phyloP scores from a whole-genome alignment of 2,888 invertebrate species.

The Pomacea canaliculata region DNA sequence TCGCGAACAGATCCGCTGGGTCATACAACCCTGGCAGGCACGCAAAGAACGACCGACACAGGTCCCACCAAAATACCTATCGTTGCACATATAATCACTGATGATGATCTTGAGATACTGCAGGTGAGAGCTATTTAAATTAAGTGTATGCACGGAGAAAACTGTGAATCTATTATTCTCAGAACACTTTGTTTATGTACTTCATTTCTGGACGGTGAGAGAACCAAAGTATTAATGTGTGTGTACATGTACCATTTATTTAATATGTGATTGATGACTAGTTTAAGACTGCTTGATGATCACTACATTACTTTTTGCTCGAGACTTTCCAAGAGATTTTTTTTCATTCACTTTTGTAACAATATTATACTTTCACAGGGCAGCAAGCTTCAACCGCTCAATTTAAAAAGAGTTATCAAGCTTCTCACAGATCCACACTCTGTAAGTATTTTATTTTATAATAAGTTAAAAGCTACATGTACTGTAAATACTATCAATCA shows the following conservation, averaged over 20 bases:
- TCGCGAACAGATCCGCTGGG: slow-evolving; percentile 22
- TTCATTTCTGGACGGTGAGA: too few species aligned
- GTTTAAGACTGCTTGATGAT: too few species aligned
- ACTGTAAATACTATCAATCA: too few species aligned
- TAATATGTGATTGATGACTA: too few species aligned
- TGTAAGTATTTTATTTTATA: slow-evolving; percentile 50
- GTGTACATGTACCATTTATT: neutral
- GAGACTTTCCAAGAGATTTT: too few species aligned
- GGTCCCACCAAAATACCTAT: slow-evolving; percentile 50
- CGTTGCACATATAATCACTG: slow-evolving; percentile 66
- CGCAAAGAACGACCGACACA: slow-evolving; percentile 30
- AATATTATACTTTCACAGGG: slow-evolving; percentile 48
- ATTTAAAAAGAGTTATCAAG: slow-evolving; percentile 65
- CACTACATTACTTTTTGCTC: too few species aligned
- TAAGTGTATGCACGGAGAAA: neutral
- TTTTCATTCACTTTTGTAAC: too few species aligned
- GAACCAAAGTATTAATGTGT: neutral
- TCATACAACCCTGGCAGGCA: neutral
- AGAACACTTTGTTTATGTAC: neutral
- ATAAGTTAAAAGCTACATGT: neutral
- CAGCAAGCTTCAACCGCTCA: slow-evolving; percentile 58
- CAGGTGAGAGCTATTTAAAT: slow-evolving; percentile 45
- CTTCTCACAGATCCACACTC: slow-evolving; percentile 69
- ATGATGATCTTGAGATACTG: slow-evolving; percentile 64
- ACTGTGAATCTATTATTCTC: neutral